Base-by-base conservation (phyloP, 30 jellyfish, hydroid and myxozoan species). In the Aurelia aurita complex sp. Pacific region DNA sequence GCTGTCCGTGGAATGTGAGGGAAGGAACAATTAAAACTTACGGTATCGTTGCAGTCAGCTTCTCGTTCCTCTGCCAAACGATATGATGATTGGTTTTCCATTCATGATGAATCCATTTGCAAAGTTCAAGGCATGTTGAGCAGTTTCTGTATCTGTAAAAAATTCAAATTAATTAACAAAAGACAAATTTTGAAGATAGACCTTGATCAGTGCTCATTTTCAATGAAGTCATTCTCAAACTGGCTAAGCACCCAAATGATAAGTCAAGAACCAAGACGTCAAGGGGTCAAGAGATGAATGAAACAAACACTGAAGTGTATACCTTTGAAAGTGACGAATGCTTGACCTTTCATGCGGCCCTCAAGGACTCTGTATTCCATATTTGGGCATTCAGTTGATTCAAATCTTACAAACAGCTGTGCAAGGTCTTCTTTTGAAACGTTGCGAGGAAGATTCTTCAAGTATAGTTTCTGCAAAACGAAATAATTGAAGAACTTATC, bases 281-380 rank as follows among this genome's bases (percentile, higher is more conserved):
- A 23, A 23, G 29, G 29, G 29, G 29, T 23, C 29, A 0, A 46
- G 15, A 46, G 57, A 0, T 46, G 2, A 9, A 6, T 46, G 14
- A 46, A 46, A 4, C 14, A 9, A 46, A 46, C 8, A 8, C 15
- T 46, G 57, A 46, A 46, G 57, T 6, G 57, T 46, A 60, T 73
- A 91, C 98, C 98, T 85, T 66, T 33, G 77, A 91, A 91, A 38
- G 96, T 73, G 55, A 91, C 92, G 54, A 91, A 91, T 17, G 98
- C 98, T 75, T 91, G 98, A 53, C 95, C 98, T 35, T 75, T 79
- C 98, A 91, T 91, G 53, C 96, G 88, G 38, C 98, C 98, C 1
- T 38, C 83, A 73, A 91, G 40, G 6, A 91, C 70, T 74, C 75
- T 86, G 90, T 91, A 91, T 73, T 91, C 94, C 91, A 91, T 88